Conservation (phyloP, 2,113 vertebrate species). For the Platysteira castanea region DNA sequence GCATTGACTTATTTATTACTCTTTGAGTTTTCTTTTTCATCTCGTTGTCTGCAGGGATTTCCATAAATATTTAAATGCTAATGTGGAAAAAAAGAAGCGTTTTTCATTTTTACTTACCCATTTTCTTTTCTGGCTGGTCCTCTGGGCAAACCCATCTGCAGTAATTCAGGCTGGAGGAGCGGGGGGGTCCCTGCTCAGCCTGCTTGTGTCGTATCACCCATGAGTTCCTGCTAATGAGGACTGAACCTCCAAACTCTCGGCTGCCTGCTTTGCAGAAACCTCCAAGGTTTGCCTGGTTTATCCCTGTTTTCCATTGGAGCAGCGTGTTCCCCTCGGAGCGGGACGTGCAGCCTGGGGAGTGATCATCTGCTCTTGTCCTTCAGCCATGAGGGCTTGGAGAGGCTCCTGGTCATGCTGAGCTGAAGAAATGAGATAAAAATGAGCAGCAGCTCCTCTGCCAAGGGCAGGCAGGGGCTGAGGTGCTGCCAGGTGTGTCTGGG, state of each 20-base stretch:
- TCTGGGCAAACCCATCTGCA: slow-evolving; percentile 30
- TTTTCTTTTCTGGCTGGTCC: slow-evolving; percentile 20
- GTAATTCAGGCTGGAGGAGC: neutral
- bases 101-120: slow-evolving; percentile 32
- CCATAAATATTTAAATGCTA: slow-evolving; percentile 55
- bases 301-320: neutral
- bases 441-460: neutral
- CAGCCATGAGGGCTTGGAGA: neutral
- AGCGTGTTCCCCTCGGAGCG: neutral
- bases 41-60: slow-evolving; percentile 33
- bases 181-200: neutral
- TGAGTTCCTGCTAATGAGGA: neutral
- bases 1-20: slow-evolving; percentile 28
- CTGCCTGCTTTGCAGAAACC: neutral
- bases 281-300: neutral
- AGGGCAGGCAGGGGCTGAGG: neutral
- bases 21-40: slow-evolving; percentile 19
- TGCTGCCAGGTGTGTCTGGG: no score
- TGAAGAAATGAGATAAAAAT: neutral
- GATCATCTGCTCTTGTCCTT: neutral
- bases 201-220: neutral
- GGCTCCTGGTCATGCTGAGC: neutral
- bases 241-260: neutral
- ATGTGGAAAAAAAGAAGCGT: neutral
- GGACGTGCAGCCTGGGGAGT: neutral